Base-by-base conservation (phyloP, 23 tunicate species). In the Ascidia mentula region DNA sequence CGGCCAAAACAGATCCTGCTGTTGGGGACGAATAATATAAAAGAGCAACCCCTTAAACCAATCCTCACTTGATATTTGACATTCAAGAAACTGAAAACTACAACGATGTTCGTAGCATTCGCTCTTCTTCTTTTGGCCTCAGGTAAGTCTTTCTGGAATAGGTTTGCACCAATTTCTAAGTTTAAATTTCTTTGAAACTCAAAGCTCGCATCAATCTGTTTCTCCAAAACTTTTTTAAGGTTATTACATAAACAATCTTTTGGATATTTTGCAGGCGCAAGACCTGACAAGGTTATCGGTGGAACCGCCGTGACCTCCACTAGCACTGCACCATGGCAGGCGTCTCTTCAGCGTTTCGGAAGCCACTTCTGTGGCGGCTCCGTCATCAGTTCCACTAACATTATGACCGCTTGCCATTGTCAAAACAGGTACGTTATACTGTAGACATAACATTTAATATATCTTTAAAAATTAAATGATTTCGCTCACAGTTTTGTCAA, bases 361-460 rank as follows among this genome's bases (percentile, higher is more conserved):
- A 73, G 79, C 72, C 86, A 82, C 80, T 82, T 82, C 80, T 82
- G 86, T 35, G 86, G 86, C 30, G 86, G 70, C 6, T 82, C 86
- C 40, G 40, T 82, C 39, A 73, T 82, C 69, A 31, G 40, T 22
- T 31, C 86, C 28, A 73, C 86, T 30, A 72, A 72, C 28, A 79
- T 82, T 26, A 82, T 82, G 86, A 26, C 86, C 26, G 86, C 86
- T 34, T 82, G 86, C 79, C 86, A 82, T 35, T 82, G 86, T 45
- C 8, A 45, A 30, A 74, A 73, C 32, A 73, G 28, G 86, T 82
- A 38, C 65, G 76, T 53, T 76, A 24, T 8, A 34, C 7, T n/a
- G n/a, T n/a, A n/a, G n/a, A n/a, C n/a, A n/a, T n/a, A n/a, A n/a
- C n/a, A n/a, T n/a, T n/a, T n/a, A n/a, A n/a, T n/a, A n/a, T n/a